A percentile compares a stretch with the other conserved stretches of the same genome.
These are phyloP conservation scores for Microplitis manilae DNA, from an alignment of 2,888 invertebrate species.

Conservation along the genomic window DNA sequence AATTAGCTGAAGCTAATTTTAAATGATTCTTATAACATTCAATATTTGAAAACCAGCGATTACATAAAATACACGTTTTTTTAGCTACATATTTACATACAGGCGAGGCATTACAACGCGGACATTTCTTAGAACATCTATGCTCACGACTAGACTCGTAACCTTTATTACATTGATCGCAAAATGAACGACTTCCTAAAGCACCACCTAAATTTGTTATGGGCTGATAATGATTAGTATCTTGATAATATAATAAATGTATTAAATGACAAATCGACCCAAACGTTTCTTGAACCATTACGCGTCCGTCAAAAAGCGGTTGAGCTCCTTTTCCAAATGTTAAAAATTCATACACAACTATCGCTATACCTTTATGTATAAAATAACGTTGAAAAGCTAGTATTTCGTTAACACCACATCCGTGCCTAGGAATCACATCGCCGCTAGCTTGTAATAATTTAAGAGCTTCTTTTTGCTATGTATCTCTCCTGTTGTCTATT, in stretches of 20 bases:
- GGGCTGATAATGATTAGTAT: not conserved
- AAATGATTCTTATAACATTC: not conserved
- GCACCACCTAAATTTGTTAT: no score
- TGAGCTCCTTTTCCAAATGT: not conserved
- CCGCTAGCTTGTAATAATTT: not conserved
- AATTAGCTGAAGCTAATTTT: not conserved
- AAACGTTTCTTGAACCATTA: not conserved
- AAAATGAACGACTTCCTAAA: no score
- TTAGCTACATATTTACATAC: not conserved
- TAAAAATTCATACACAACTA: constrained; percentile 2
- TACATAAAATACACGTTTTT: no score
- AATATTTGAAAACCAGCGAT: not conserved
- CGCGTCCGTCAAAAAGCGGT: not conserved
- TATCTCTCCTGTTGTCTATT: no score
- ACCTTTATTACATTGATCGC: not conserved
- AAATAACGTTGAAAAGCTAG: not conserved
- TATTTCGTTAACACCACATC: not conserved
- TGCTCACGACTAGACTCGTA: not conserved
- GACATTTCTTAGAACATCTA: not conserved
- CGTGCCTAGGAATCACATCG: not conserved
- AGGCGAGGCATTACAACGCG: not conserved
- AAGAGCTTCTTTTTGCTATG: not conserved
- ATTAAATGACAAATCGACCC: not conserved
- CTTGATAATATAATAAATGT: not conserved
- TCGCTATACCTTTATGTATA: not conserved